Conservation (phyloP, 2,797 vertebrate species). For the Lates japonicus region DNA sequence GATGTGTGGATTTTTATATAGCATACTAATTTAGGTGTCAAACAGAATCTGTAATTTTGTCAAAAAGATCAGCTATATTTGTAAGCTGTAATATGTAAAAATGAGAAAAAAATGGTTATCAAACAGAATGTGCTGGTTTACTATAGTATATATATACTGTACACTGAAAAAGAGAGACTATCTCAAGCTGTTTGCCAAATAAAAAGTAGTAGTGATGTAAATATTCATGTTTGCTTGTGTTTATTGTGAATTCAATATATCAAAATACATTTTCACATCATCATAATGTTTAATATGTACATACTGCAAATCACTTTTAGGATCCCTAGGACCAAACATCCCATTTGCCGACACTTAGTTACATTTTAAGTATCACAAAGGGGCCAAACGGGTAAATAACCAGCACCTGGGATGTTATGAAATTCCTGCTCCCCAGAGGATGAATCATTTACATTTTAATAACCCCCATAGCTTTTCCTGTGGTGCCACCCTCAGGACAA, state of each 20-base stretch:
- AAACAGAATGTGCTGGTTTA: constrained; percentile 87
- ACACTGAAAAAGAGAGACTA: constrained; percentile 88
- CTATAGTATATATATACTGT: constrained; percentile 84
- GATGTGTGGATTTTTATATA: constrained; percentile 88
- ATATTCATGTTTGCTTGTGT: constrained; percentile 44
- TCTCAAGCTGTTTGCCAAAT: constrained; percentile 92
- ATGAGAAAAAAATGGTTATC: constrained; percentile 85
- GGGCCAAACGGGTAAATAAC: too few species aligned
- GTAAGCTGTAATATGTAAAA: constrained; percentile 90
- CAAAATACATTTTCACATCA: too few species aligned
- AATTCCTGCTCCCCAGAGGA: constrained; percentile 9
- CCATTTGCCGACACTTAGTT: too few species aligned
- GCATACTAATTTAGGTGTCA: constrained; percentile 87
- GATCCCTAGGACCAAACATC: too few species aligned
- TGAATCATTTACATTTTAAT: background rate
- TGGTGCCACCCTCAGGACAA: constrained; percentile 33
- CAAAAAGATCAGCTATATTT: constrained; percentile 92
- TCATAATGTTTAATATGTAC: too few species aligned
- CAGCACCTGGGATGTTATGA: too few species aligned
- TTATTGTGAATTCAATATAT: background rate
- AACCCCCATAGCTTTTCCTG: background rate
- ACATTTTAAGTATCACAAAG: too few species aligned
- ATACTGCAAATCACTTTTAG: too few species aligned
- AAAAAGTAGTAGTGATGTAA: constrained; percentile 86
- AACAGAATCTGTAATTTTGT: constrained; percentile 88